Percentiles rank a stretch among this genome's conserved stretches.
phyloP scores from a whole-genome alignment of 2,888 invertebrate species.

The Sphaeridia pumilis region DNA sequence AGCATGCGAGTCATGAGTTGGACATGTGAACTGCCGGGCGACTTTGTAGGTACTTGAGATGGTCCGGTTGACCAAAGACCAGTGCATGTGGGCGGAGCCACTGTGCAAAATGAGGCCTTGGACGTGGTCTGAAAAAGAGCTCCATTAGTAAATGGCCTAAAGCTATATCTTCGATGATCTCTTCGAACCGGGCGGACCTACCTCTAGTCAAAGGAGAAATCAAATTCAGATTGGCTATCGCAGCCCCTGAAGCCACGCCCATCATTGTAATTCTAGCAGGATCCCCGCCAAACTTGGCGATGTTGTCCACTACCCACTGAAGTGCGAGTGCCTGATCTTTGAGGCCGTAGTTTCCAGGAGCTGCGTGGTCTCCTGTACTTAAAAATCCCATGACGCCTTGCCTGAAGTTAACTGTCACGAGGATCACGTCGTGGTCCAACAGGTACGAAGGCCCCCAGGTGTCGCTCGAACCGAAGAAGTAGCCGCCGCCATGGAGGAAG shows the following conservation, averaged over 20 bases:
- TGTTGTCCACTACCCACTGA: constrained; percentile 19
- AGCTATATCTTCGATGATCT: background rate
- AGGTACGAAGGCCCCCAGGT: constrained; percentile 23
- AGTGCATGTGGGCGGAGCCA: constrained; percentile 22
- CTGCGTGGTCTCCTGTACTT: constrained; percentile 18
- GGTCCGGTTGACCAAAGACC: constrained; percentile 23
- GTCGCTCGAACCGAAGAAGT: constrained; percentile 17
- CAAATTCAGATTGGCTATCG: constrained; percentile 16
- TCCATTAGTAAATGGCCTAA: background rate
- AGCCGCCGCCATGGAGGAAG: constrained; percentile 28
- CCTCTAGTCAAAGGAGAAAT: constrained; percentile 16
- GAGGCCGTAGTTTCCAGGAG: constrained; percentile 22
- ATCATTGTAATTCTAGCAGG: constrained; percentile 20
- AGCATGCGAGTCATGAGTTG: constrained; percentile 7
- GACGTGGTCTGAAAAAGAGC: constrained; percentile 7
- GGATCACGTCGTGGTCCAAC: constrained; percentile 25
- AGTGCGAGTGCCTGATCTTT: constrained; percentile 22
- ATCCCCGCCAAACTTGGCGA: constrained; percentile 21
- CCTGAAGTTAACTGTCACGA: constrained; percentile 20
- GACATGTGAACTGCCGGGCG: constrained; percentile 20
- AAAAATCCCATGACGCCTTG: constrained; percentile 21
- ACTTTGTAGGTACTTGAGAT: constrained; percentile 16
- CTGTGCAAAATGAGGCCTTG: constrained; percentile 24
- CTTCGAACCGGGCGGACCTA: background rate
- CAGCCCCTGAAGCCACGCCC: constrained; percentile 21